A percentile compares a stretch with the other conserved stretches of the same genome.
Conservation (phyloP, 2,797 vertebrate species). For the Xerus rutilus region DNA sequence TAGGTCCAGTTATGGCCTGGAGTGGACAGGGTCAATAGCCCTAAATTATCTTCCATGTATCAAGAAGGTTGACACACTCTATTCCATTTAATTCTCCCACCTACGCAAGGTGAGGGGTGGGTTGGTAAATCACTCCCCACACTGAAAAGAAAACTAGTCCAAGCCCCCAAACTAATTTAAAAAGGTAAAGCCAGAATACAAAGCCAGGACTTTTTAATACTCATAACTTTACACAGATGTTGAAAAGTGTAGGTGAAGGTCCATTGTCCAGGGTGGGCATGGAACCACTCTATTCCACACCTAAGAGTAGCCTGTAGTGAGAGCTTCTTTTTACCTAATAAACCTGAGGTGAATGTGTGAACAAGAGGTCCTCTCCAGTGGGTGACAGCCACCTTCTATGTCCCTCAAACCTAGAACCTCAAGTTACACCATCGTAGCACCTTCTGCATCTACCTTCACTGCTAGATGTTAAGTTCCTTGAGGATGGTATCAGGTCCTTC, state of each 20-base stretch:
- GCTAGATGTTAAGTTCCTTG: neutral
- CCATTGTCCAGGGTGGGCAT: neutral
- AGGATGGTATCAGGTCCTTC: neutral
- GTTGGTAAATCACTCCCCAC: neutral
- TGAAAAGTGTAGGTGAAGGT: neutral
- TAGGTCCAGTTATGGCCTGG: neutral
- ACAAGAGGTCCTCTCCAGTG: neutral
- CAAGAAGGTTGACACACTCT: neutral
- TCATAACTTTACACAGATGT: neutral
- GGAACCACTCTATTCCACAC: neutral
- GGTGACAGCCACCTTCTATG: neutral
- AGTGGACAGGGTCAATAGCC: neutral
- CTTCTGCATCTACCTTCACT: neutral
- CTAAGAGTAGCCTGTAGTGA: neutral
- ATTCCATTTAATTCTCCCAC: neutral
- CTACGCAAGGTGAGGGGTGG: neutral
- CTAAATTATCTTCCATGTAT: neutral
- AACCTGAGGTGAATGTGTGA: neutral
- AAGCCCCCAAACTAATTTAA: conserved; percentile 20
- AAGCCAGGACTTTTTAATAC: neutral
- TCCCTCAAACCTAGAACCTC: neutral
- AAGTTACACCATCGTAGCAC: neutral
- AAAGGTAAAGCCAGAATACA: neutral
- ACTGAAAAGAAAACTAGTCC: conserved; percentile 15
- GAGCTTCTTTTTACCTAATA: neutral